Base-by-base conservation (phyloP, 2,797 vertebrate genomes). In the Threskiornis aethiopicus region DNA sequence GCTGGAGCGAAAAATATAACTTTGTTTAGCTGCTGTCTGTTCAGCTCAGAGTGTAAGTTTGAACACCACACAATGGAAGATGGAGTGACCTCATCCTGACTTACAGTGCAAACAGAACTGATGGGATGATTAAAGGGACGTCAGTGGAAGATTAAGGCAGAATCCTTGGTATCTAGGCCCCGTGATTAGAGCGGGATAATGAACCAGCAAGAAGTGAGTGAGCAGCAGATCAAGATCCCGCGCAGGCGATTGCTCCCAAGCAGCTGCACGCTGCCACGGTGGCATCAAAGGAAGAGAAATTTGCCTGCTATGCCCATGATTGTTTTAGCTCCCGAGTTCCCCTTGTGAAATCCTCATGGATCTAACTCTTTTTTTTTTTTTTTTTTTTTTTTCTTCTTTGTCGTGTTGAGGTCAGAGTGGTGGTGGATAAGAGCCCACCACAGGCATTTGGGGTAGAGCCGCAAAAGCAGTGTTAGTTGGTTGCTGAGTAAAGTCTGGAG, bases 101-200 rank as follows among this genome's bases (percentile, higher is more conserved):
- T 80, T 87, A n/a, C 9, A 49, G 59, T 29, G 62, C 52, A 52
- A 58, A 59, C 49, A 83, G 85, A 95, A 67, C 69, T 59, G 80
- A 84, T 93, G 82, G 47, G 84, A 55, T 80, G 94, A 96, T 96
- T 96, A 97, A 97, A 93, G 37, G 75, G 65, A 89, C 90, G 81
- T 93, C 46, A 84, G 80, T 37, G 75, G 87, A 90, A 95, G 95
- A 96, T 96, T 94, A 97, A 82, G 90, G 88, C 94, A 55, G 87
- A 95, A 92, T 94, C 87, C 92, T 94, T 87, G 73, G 49, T 93
- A 91, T 92, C 72, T 79, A 44, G 80, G 89, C 72, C 76, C 62
- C 0, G 18, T 92, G 92, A 94, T 97, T 95, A 95, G 79, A 84
- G 89, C 9, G 0, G 79, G 87, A 95, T 96, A 92, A 96, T 72